These are phyloP conservation scores for Amorpha juglandis DNA, from an alignment of 2,888 invertebrate genomes.

Conservation along the genomic window DNA sequence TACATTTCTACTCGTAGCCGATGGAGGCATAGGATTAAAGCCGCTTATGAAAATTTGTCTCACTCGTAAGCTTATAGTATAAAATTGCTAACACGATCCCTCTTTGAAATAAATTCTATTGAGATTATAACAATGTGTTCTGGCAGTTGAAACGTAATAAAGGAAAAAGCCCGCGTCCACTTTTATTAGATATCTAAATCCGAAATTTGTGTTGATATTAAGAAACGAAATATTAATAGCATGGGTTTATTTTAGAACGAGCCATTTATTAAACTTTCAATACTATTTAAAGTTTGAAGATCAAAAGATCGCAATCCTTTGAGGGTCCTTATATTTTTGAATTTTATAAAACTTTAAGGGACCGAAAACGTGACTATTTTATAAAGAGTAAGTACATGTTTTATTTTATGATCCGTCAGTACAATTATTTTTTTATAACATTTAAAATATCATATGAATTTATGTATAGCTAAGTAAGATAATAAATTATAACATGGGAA, in stretches of 20 bases:
- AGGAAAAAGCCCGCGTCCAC: background rate
- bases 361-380: background rate
- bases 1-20: conserved; percentile 52
- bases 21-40: conserved; percentile 50
- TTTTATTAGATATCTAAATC: background rate
- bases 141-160: background rate
- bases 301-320: conserved; percentile 5
- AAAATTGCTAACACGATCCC: background rate
- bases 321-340: background rate
- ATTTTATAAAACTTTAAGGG: background rate
- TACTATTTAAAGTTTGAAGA: conserved; percentile 8
- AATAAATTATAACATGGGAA: no score
- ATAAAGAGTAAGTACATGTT: background rate
- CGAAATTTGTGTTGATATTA: background rate
- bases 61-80: conserved; percentile 30
- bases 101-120: conserved; percentile 5
- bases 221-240: background rate
- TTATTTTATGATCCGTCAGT: background rate
- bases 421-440: no score
- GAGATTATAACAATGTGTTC: background rate
- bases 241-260: background rate
- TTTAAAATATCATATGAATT: no score
- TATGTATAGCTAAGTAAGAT: no score
- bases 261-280: background rate
- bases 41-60: conserved; percentile 59